These are phyloP conservation scores for Sclerurus mexicanus DNA, from an alignment of 2,113 vertebrate genomes.

Conservation along the genomic window DNA sequence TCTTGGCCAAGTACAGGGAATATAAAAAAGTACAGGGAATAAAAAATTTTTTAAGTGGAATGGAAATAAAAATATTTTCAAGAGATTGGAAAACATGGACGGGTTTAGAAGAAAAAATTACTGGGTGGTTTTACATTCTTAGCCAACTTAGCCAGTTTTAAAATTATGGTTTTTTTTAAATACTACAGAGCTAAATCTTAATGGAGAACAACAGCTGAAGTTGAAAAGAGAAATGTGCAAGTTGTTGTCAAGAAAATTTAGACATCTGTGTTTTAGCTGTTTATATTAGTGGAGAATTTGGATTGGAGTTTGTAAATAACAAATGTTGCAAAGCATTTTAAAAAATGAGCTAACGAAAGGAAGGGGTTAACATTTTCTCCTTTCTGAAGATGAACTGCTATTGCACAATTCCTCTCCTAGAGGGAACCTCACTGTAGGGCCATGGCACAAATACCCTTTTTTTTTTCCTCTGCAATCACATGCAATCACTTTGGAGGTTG, in stretches of 20 bases:
- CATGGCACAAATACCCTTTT: not conserved
- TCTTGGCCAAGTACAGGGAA: not conserved
- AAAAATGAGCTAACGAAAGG: not conserved
- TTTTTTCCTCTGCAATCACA: accelerated
- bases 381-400: not conserved
- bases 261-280: not conserved
- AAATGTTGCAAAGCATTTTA: not conserved
- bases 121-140: not conserved
- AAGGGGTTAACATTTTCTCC: not conserved
- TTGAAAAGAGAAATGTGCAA: not conserved
- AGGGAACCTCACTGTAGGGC: not conserved
- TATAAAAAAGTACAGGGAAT: too few relatives aligned
- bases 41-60: not conserved
- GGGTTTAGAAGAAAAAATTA: not conserved
- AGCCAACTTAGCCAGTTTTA: not conserved
- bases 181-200: not conserved
- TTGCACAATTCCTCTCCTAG: not conserved
- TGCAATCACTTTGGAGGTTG: not conserved
- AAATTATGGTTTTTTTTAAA: not conserved
- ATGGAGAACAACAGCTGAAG: not conserved
- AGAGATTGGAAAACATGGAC: not conserved
- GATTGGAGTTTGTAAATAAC: not conserved
- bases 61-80: too few relatives aligned
- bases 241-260: not conserved
- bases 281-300: not conserved